phyloP scores from a whole-genome alignment of 2,888 invertebrate genomes.

The Troides aeacus region DNA sequence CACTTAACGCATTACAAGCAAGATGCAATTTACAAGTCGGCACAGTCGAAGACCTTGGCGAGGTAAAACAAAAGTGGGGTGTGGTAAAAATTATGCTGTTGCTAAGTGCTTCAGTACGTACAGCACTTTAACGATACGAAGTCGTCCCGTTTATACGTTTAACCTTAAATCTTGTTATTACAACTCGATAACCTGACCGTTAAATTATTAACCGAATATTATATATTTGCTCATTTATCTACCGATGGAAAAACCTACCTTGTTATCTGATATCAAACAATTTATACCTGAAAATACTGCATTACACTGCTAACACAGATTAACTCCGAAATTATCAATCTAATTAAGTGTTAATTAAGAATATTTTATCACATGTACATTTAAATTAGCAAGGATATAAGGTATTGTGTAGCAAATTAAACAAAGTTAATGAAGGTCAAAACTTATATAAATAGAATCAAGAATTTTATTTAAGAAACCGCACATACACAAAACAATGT shows the following conservation, averaged over 20 bases:
- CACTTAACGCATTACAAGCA: conserved; percentile 19
- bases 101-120: conserved; percentile 44
- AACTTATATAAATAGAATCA: too few relatives aligned
- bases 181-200: conserved; percentile 12
- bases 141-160: conserved; percentile 14
- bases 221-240: neutral
- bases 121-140: conserved; percentile 18
- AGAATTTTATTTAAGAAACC: too few relatives aligned
- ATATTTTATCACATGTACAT: too few relatives aligned
- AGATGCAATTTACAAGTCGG: conserved; percentile 17
- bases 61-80: conserved; percentile 53
- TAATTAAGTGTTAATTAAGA: too few relatives aligned
- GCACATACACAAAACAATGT: too few relatives aligned
- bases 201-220: neutral
- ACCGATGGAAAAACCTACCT: neutral
- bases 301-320: too few relatives aligned
- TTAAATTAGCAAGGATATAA: too few relatives aligned
- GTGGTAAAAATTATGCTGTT: conserved; percentile 50
- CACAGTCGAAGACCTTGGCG: conserved; percentile 47
- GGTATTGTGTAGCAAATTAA: too few relatives aligned
- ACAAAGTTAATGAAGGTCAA: too few relatives aligned
- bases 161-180: conserved; percentile 18
- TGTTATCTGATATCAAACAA: too few relatives aligned
- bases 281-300: too few relatives aligned
- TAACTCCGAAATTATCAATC: too few relatives aligned